Evolutionary conservation across 92 coral and sea anemone genomes (phyloP), one percentile per base, ranked within the genome.

Genomic region (Galaxea fascicularis): DNA sequence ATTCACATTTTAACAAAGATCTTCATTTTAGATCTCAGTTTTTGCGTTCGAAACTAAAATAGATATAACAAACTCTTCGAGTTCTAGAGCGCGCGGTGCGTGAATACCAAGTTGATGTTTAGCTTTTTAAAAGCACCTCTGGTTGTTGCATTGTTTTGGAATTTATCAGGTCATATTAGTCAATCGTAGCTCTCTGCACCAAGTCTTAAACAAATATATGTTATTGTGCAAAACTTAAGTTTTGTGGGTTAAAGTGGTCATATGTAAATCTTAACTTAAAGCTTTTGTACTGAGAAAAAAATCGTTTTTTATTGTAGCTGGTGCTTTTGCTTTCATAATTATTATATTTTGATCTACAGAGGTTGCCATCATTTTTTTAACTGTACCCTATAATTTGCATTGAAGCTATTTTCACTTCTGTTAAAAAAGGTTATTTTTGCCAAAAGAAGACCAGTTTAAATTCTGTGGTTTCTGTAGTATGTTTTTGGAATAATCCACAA

Each of bases 101-200:
- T 12, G 14, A 28, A 5, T n/a, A n/a, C n/a, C n/a, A n/a, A n/a
- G n/a, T 27, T 25, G 28, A 22, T 57, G 4, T 60, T 14, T 30
- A n/a, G 56, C 14, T 49, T 15, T 16, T 21, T 11, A 31, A 71
- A 47, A 41, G 14, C 17, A 3, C 27, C 41, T 31, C 86, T 56
- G 78, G 86, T 70, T 82, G 86, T 82, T 44, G 28, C 31, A 71
- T 82, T 79, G 84, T 79, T 79, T 24, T 82, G 68, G 86, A 35
- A 71, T 71, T 56, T 82, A 82, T 82, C 78, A 82, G 86, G 86
- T 82, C 86, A 82, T 82, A 71, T 82, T 82, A 56, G 17, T 71
- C 86, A 70, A 82, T 70, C 59, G 17, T 24, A n/a, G 52, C 31
- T 4, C 20, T 49, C 8, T 16, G 51, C 45, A 18, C 18, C 41